Base-by-base conservation (phyloP, 2,113 vertebrate species). In the Pyxicephalus adspersus region DNA sequence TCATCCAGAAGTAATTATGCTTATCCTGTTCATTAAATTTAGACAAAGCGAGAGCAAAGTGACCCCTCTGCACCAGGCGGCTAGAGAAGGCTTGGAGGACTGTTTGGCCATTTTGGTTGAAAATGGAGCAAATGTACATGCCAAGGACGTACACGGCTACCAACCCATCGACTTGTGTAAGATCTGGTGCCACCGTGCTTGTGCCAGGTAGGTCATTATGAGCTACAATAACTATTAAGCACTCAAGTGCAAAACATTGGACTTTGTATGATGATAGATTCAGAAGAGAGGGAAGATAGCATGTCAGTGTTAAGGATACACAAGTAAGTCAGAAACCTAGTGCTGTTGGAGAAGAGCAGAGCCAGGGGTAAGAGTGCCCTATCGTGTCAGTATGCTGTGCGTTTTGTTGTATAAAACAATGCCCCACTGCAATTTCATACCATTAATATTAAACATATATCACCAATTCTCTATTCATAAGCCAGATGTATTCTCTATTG, bases 61-160 rank as follows among this genome's bases (percentile, higher is more conserved):
- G 9, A 86, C 89, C 0, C 89, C 89, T 0, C 83, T 92, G 54
- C 90, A 91, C 77, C 72, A 87, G 83, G 91, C 90, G 0, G 83
- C 89, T 23, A 25, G 22, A 0, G 77, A 87, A 11, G 91, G 89
- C 13, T 61, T 86, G 26, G 80, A 87, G 9, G 38, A 58, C 7
- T 91, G 89, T 6, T 0, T 88, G 19, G 78, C 82, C 20, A 0
- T 61, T 5, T 83, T 92, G 73, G 85, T 91, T 0, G 57, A 82
- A 17, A 85, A 77, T 2, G 89, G 90, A 0, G 91, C 89, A 4
- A 18, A 91, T 0, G 85, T 90, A 29, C 84, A 87, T 0, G 76
- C 79, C 58, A 72, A 0, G 20, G 88, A 91, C 3, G 6, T 2
- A 1, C 26, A 25, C 4, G 86, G 84, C 16, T 79, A 66, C 63